Percentiles rank a stretch among this genome's conserved stretches.
Conservation (phyloP, 2,888 invertebrate genomes). For the Ypsolopha scabrella region DNA sequence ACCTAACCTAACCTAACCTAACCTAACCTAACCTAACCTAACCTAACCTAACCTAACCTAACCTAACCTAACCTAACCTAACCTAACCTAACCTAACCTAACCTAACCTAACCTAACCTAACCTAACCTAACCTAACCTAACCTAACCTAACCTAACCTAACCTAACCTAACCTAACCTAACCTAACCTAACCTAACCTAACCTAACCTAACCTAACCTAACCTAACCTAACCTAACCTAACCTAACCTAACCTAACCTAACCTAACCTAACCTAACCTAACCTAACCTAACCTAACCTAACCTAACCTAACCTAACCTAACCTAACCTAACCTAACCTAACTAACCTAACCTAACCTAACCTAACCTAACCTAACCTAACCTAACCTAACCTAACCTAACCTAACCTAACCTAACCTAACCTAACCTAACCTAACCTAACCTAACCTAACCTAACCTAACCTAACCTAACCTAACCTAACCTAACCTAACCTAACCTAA, state of each 20-base stretch:
- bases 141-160: constrained; percentile 6
- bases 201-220: constrained; percentile 5
- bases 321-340: constrained; percentile 18
- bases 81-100: constrained; percentile 7
- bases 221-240: constrained; percentile 1
- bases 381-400: constrained; percentile 1
- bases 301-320: constrained; percentile 16
- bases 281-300: constrained; percentile 8
- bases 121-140: constrained; percentile 6
- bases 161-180: constrained; percentile 7
- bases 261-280: constrained; percentile 14
- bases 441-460: constrained; percentile 1
- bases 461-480: constrained; percentile 1
- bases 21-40: constrained; percentile 5
- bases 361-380: constrained; percentile 1
- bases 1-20: constrained; percentile 5
- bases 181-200: constrained; percentile 6
- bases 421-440: constrained; percentile 1
- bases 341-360: background rate
- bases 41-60: constrained; percentile 6
- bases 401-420: constrained; percentile 1
- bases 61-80: constrained; percentile 7
- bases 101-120: constrained; percentile 6
- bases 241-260: constrained; percentile 11
- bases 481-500: constrained; percentile 1